Evolutionary conservation across 2,797 vertebrate species (phyloP).

Genomic region (Falco peregrinus): DNA sequence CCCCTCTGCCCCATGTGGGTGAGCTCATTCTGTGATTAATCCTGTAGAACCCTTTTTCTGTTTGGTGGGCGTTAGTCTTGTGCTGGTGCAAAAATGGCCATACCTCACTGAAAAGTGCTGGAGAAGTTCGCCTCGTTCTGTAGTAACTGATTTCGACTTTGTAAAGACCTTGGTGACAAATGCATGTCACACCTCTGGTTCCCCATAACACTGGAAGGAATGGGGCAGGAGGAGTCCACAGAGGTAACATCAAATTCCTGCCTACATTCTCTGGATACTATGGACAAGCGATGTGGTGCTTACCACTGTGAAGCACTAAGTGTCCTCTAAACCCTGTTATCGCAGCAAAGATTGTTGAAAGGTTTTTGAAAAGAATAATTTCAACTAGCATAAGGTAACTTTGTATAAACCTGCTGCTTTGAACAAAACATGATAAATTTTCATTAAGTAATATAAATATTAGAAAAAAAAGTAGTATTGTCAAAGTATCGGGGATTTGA

Average conservation of each 20-base stretch:
- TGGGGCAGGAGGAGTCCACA: not conserved
- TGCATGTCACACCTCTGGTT: not conserved
- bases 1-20: fast-evolving
- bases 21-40: not conserved
- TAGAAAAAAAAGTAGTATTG: not conserved
- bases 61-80: fast-evolving
- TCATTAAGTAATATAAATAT: not conserved
- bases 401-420: not conserved
- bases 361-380: not conserved
- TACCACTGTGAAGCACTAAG: not conserved
- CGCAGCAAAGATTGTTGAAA: not conserved
- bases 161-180: not conserved
- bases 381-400: not conserved
- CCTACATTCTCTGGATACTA: fast-evolving
- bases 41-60: not conserved
- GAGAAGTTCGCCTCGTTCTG: not conserved
- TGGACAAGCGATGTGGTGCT: not conserved
- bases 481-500: not conserved
- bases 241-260: not conserved
- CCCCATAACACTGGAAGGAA: not conserved
- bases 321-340: not conserved
- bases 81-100: not conserved
- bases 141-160: not conserved
- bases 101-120: not conserved
- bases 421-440: not conserved